These are phyloP conservation scores for Apostichopus japonicus DNA, from an alignment of 35 echinoderm and acorn worm genomes.

Conservation along the genomic window DNA sequence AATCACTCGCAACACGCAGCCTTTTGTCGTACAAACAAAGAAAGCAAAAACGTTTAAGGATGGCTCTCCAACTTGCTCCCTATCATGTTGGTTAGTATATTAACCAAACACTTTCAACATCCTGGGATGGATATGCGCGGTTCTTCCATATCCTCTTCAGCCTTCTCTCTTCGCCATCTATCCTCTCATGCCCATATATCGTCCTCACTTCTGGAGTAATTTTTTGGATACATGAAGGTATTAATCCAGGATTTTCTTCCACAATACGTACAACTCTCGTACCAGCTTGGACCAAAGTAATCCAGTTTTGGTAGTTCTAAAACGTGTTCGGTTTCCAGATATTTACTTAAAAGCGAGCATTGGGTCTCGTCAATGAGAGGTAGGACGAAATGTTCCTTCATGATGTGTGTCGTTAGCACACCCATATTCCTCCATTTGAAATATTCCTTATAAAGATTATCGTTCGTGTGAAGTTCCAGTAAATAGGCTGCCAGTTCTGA, in stretches of 20 bases:
- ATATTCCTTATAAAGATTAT: slow-evolving; percentile 57
- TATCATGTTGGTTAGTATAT: neutral
- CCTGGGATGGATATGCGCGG: neutral
- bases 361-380: slow-evolving; percentile 33
- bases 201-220: slow-evolving; percentile 39
- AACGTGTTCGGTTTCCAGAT: slow-evolving; percentile 8
- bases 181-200: slow-evolving; percentile 44
- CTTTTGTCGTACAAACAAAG: neutral
- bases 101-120: neutral
- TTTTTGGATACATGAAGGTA: slow-evolving; percentile 49
- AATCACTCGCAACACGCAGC: too few relatives aligned
- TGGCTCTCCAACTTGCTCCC: too few relatives aligned
- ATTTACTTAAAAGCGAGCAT: slow-evolving; percentile 36
- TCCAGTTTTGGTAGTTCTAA: slow-evolving; percentile 12
- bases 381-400: slow-evolving; percentile 43
- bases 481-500: slow-evolving; percentile 50
- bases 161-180: too few relatives aligned
- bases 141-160: neutral
- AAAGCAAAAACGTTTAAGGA: too few relatives aligned
- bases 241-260: slow-evolving; percentile 61
- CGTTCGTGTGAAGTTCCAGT: slow-evolving; percentile 46
- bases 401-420: slow-evolving; percentile 7
- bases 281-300: slow-evolving; percentile 46
- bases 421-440: slow-evolving; percentile 63
- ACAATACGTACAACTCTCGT: slow-evolving; percentile 45